A percentile compares a stretch with the other conserved stretches of the same genome.
Evolutionary conservation across 2,888 invertebrate species (phyloP).

Genomic region (Pemphredon lugubris): DNA sequence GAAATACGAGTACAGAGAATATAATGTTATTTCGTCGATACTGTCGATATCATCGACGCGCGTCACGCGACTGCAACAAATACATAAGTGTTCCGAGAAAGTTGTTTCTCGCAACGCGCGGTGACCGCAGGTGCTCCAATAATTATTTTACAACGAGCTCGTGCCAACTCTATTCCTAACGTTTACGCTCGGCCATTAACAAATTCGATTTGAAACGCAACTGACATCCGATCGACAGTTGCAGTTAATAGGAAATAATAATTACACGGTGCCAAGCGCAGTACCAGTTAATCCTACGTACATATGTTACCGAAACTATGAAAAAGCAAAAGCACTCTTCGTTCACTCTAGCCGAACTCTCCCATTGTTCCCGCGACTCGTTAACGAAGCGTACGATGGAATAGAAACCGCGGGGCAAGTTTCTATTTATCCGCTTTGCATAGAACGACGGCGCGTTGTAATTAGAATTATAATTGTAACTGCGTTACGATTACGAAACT

Average conservation of each 20-base stretch:
- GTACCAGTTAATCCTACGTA: slow-evolving; percentile 72
- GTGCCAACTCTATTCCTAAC: neutral
- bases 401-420: neutral
- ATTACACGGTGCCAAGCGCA: slow-evolving; percentile 50
- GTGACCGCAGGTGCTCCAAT: neutral
- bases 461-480: neutral
- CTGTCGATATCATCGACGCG: no score
- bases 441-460: no score
- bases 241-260: slow-evolving; percentile 67
- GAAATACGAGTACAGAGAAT: no score
- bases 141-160: slow-evolving; percentile 30
- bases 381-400: slow-evolving; percentile 16
- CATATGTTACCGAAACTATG: slow-evolving; percentile 64
- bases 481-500: neutral
- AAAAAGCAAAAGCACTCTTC: slow-evolving; percentile 27
- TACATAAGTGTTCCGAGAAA: neutral
- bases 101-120: neutral
- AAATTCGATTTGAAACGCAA: slow-evolving; percentile 42
- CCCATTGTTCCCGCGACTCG: slow-evolving; percentile 23
- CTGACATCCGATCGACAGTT: slow-evolving; percentile 69
- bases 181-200: neutral
- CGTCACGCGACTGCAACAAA: no score
- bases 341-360: neutral
- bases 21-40: no score
- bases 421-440: neutral